Percentiles rank a stretch among this genome's conserved stretches.
Conservation (phyloP, 1,140 invertebrate species). For the Megalopta genalis region DNA sequence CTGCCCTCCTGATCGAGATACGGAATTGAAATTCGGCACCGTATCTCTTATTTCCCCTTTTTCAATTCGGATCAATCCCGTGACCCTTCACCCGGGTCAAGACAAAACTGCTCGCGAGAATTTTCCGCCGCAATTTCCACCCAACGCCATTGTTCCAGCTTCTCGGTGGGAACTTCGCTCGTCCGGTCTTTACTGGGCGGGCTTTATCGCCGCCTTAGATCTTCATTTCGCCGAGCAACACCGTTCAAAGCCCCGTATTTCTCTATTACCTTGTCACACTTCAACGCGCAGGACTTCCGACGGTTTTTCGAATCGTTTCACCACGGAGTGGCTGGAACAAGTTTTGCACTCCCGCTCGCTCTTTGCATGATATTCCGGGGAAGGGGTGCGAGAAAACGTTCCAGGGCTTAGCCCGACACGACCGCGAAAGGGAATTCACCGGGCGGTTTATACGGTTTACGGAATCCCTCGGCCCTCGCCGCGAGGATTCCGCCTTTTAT, state of each 20-base stretch:
- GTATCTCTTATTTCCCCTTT: too few relatives aligned
- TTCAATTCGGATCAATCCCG: too few relatives aligned
- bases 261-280: neutral
- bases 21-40: too few relatives aligned
- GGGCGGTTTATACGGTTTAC: neutral
- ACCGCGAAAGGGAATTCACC: neutral
- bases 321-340: neutral
- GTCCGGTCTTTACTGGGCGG: constrained; percentile 5
- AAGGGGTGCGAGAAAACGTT: neutral
- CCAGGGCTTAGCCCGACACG: too few relatives aligned
- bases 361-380: too few relatives aligned
- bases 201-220: constrained; percentile 37
- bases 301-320: constrained; percentile 29
- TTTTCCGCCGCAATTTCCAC: neutral
- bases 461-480: neutral
- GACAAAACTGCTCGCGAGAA: too few relatives aligned
- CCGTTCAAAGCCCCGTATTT: neutral
- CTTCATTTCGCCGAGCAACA: neutral
- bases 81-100: too few relatives aligned
- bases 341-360: too few relatives aligned
- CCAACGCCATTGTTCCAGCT: neutral
- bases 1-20: too few relatives aligned
- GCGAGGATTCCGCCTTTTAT: neutral
- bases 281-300: constrained; percentile 32
- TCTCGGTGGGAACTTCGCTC: constrained; percentile 11